Evolutionary conservation across 2,888 invertebrate species (phyloP), one percentile per base, ranked within the genome.

Genomic region (Drosophila lacicola): DNA sequence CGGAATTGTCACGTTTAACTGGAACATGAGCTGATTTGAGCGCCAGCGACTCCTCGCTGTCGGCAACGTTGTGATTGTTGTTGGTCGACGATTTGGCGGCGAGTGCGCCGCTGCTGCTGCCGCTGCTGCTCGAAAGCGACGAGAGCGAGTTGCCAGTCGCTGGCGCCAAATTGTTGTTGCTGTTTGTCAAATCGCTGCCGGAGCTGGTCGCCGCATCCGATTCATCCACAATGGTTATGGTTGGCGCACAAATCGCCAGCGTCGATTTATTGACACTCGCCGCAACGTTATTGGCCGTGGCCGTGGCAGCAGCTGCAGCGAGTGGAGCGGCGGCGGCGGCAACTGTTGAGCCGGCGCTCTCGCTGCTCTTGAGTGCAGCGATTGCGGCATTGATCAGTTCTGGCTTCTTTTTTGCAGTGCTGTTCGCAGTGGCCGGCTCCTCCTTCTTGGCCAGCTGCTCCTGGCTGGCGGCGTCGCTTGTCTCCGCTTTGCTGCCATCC

Each of bases 201-300:
- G 60, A 44, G 41, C 58, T 88, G 49, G 89, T 90, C 47, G 90
- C 82, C 9, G 83, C 90, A 68, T 90, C 90, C 3, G 89, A 91
- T 57, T 93, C 94, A 72, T 93, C 94, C 19, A 76, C 91, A 69
- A 91, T 93, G 42, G 91, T 91, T 19, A 92, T 90, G 39, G 79
- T 75, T 65, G 74, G 55, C 33, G 45, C n/a, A 14, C 14, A 9
- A 34, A 17, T 14, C 6, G 63, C 80, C 17, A 57, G 46, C 11
- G 73, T 70, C 33, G 79, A 69, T 44, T 36, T 76, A 46, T 10
- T 61, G 2, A 2, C 46, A 19, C 29, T 29, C 8, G 42, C 36
- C 11, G 37, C n/a, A 9, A 9, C 14, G 17, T 17, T 17, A 17
- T 17, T 17, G 2, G 49, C 14, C 6, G 29, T 4, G 4, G 44